Evolutionary conservation across 1,140 invertebrate species (phyloP), one percentile per base, ranked within the genome.

Genomic region (Lordiphosa collinella): DNA sequence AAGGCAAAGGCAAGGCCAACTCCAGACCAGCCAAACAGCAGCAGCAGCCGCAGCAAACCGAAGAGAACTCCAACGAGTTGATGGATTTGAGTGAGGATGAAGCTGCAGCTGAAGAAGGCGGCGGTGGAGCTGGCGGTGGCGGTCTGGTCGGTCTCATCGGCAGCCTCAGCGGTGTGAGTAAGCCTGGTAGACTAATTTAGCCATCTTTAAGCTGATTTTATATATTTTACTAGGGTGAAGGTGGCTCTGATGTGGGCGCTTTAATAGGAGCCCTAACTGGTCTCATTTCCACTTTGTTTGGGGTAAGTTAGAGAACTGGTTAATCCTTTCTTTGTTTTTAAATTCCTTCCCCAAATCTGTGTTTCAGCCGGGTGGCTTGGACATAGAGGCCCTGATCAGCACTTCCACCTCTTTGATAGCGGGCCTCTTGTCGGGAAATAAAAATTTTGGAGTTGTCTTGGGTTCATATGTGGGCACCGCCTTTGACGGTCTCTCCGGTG

Each of bases 401-500:
- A 73, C 87, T 0, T 85, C 73, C 6, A 89, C 88, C 2, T 88
- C 87, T 1, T 49, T 90, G 3, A 50, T 90, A 2, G 63, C 87
- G 0, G 89, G 89, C 4, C 70, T 90, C 9, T 64, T 89, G 31
- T 71, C 70, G 4, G 89, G 89, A 12, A 87, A 89, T 64, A 89
- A 89, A 57, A 90, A 91, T 74, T 89, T 91, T 38, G 91, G 90
- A 7, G 78, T 86, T 0, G 90, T 91, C 18, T 53, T 90, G 31
- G 91, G 90, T 38, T 80, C 82, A 12, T 89, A 91, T 46, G 51
- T 90, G 53, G 90, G 90, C 25, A 91, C 90, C 2, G 71, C 89
- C 3, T 76, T 91, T 25, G 89, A 90, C 64, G 91, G 90, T 5
- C 63, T 91, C 2, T 91, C 91, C 0, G 90, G 90, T 13, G 90